phyloP scores from a whole-genome alignment of 2,888 invertebrate genomes.

The Melitaea athalia region DNA sequence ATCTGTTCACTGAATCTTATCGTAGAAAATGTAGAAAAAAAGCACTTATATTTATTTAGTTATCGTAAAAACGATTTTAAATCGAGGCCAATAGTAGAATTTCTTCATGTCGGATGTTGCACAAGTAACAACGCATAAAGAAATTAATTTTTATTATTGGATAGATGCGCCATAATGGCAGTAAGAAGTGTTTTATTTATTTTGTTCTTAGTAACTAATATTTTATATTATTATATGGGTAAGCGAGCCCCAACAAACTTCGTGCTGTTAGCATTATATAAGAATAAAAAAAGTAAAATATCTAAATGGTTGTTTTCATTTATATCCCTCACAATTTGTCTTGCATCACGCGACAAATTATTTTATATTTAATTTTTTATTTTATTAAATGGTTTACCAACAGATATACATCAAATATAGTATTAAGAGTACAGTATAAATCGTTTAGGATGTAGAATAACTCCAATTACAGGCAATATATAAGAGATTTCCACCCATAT shows the following conservation, averaged over 20 bases:
- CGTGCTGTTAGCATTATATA: constrained; percentile 76
- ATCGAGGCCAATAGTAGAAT: constrained; percentile 78
- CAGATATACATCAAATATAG: too few relatives aligned
- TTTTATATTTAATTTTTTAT: too few relatives aligned
- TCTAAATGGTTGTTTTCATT: constrained; percentile 29
- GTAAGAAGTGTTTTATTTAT: constrained; percentile 78
- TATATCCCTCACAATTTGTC: background rate
- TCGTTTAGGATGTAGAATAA: too few relatives aligned
- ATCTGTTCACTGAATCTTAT: constrained; percentile 2
- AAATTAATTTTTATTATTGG: constrained; percentile 61
- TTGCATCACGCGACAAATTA: too few relatives aligned
- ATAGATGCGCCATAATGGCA: constrained; percentile 68
- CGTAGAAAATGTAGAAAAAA: background rate
- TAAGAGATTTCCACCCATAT: too few relatives aligned
- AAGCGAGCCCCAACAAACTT: constrained; percentile 68
- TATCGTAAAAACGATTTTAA: constrained; percentile 61
- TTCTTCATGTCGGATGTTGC: constrained; percentile 75
- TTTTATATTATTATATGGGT: constrained; percentile 73
- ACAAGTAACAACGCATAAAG: constrained; percentile 72
- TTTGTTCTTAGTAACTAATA: constrained; percentile 79
- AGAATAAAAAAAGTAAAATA: constrained; percentile 58
- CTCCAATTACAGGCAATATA: too few relatives aligned
- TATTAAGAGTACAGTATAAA: background rate
- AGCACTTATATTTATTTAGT: constrained; percentile 37
- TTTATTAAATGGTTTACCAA: too few relatives aligned